These are phyloP conservation scores for Adoxophyes honmai DNA, from an alignment of 1,140 invertebrate genomes.

Conservation along the genomic window DNA sequence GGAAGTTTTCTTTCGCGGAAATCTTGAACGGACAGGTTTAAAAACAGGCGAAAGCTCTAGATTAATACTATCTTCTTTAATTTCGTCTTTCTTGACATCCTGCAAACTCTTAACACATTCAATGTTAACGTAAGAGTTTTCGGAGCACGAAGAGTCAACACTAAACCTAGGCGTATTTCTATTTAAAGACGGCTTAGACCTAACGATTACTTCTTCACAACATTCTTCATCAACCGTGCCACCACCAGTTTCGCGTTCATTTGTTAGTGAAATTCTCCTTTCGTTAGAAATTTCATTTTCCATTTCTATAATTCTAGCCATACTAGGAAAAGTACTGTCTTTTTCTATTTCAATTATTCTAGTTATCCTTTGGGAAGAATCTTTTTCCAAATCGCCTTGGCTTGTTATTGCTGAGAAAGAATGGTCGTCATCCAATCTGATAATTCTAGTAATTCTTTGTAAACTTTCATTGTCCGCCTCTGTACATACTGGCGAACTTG, in stretches of 20 bases:
- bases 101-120: conserved; percentile 70
- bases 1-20: conserved; percentile 71
- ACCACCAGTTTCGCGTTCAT: conserved; percentile 63
- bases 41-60: conserved; percentile 47
- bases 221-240: conserved; percentile 43
- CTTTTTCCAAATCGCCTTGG: conserved; percentile 44
- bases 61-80: conserved; percentile 38
- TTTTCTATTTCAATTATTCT: conserved; percentile 59
- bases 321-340: conserved; percentile 59
- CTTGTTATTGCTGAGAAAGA: conserved; percentile 49
- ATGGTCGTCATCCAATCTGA: conserved; percentile 62
- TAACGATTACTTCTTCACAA: conserved; percentile 53
- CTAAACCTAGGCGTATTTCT: conserved; percentile 71
- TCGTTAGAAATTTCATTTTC: conserved; percentile 72
- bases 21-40: conserved; percentile 60
- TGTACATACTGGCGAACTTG: conserved; percentile 38
- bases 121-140: conserved; percentile 76
- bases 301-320: conserved; percentile 73
- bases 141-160: conserved; percentile 75
- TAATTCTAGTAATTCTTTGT: conserved; percentile 68
- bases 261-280: conserved; percentile 65
- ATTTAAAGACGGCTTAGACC: conserved; percentile 54
- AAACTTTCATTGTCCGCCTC: conserved; percentile 55
- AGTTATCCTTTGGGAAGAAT: conserved; percentile 50
- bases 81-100: conserved; percentile 67